A percentile compares a stretch with the other conserved stretches of the same genome.
These are phyloP conservation scores for Pemphredon lugubris DNA, from an alignment of 2,888 invertebrate species.

Conservation along the genomic window DNA sequence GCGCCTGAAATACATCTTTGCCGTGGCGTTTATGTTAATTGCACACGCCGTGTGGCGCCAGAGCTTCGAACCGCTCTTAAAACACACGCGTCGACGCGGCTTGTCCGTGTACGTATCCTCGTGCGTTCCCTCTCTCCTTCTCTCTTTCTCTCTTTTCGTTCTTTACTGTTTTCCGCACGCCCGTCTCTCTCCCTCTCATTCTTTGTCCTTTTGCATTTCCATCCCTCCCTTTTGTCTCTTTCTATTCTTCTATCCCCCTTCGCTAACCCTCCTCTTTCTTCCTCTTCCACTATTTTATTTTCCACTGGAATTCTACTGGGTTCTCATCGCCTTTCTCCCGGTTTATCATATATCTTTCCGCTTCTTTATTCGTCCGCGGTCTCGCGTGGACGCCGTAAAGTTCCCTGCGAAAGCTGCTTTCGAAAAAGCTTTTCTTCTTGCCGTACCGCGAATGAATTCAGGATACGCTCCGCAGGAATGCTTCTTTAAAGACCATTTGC, in stretches of 20 bases:
- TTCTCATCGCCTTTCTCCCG: no score
- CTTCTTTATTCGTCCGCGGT: no score
- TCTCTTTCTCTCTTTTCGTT: slow-evolving; percentile 3
- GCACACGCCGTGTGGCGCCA: slow-evolving; percentile 68
- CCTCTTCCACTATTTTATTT: background rate
- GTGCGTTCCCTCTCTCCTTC: slow-evolving; percentile 11
- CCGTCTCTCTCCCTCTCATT: background rate
- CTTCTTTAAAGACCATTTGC: no score
- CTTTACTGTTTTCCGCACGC: background rate
- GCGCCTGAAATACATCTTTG: slow-evolving; percentile 63
- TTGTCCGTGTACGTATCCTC: slow-evolving; percentile 20
- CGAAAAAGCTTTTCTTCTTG: no score
- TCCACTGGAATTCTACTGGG: no score
- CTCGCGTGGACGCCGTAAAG: no score
- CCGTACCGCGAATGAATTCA: no score
- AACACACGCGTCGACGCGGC: background rate
- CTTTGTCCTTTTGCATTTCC: background rate
- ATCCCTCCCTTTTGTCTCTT: background rate
- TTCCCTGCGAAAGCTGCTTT: no score
- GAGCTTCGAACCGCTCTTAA: slow-evolving; percentile 47
- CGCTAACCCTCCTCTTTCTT: background rate
- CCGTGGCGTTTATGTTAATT: slow-evolving; percentile 73
- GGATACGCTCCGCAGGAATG: no score
- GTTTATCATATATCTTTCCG: no score
- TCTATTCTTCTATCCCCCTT: slow-evolving; percentile 2